phyloP scores from a whole-genome alignment of 37 sponge, comb jelly and placozoan species.

The Aplysina aerophoba region DNA sequence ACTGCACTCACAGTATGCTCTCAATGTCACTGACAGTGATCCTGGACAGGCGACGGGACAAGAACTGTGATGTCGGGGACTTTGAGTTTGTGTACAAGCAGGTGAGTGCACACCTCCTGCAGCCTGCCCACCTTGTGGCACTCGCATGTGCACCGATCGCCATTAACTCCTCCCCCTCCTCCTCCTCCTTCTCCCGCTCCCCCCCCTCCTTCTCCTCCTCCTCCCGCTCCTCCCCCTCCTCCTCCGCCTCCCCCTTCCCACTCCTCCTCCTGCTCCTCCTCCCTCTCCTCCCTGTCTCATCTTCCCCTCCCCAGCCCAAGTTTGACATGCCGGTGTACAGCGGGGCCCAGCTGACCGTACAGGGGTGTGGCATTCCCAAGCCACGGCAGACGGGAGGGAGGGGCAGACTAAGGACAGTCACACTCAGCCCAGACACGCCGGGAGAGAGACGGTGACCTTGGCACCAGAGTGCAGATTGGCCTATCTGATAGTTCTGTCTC shows the following conservation, averaged over 20 bases:
- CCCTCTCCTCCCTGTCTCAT: no score
- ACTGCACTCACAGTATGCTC: not conserved
- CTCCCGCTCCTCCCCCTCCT: no score
- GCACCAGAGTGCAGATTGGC: no score
- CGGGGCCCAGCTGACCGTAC: constrained; percentile 78
- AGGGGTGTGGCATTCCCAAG: constrained; percentile 65
- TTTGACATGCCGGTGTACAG: constrained; percentile 66
- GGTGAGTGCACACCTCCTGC: constrained; percentile 38
- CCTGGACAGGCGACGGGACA: constrained; percentile 68
- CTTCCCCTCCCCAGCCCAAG: constrained; percentile 49
- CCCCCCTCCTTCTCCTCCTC: no score
- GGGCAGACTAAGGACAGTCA: no score
- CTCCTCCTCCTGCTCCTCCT: no score
- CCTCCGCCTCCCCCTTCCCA: no score
- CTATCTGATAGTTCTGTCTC: no score
- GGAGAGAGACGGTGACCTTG: no score
- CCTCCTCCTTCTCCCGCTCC: no score
- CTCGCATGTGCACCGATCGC: not conserved
- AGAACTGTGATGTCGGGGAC: constrained; percentile 63
- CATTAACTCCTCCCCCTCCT: not conserved
- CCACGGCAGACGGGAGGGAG: not conserved
- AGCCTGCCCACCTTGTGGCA: not conserved
- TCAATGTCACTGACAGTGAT: constrained; percentile 51
- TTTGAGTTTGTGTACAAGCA: constrained; percentile 87
- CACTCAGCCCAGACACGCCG: no score